Evolutionary conservation across 2,797 vertebrate species (phyloP), one percentile per base, ranked within the genome.

Genomic region (Mus minutoides): DNA sequence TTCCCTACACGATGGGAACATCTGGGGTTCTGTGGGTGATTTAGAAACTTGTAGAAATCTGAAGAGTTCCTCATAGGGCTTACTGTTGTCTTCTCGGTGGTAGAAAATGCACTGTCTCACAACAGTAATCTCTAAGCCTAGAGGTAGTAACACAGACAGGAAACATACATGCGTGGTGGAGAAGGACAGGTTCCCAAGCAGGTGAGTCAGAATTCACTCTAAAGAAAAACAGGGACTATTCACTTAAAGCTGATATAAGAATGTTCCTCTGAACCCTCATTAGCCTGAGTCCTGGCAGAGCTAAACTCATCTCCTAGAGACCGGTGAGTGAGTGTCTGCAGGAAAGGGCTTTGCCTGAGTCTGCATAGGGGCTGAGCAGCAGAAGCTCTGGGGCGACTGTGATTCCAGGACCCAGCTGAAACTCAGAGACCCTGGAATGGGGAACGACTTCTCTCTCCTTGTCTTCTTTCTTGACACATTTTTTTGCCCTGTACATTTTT

Each of bases 131-230:
- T 94, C 91, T 71, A 89, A 95, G 40, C 88, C 62, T 26, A 93
- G 17, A 17, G 40, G 40, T 91, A 76, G 40, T 91, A 76, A 87
- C 84, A 16, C 9, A 77, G 75, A 26, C 88, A 91, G 92, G 40
- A 62, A 83, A 9, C 92, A 3, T 60, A 92, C 89, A 64, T 82
- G 34, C 43, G 69, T 87, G 80, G 8, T 40, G 71, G 58, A 95
- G 22, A 96, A 93, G 94, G 97, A 93, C 84, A 94, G 2, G 64
- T 92, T 77, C 82, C 40, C 91, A 90, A 96, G 37, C 87, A 91
- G 92, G 58, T 29, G 71, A 97, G 80, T 92, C 75, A 92, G 92
- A 91, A 91, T 37, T 46, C 16, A 26, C 52, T 96, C 76, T 58
- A 82, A 26, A 75, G 58, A 85, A 92, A 95, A 93, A 87, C 2